Conservation (phyloP, 2,888 invertebrate species). For the Idaea dimidiata region DNA sequence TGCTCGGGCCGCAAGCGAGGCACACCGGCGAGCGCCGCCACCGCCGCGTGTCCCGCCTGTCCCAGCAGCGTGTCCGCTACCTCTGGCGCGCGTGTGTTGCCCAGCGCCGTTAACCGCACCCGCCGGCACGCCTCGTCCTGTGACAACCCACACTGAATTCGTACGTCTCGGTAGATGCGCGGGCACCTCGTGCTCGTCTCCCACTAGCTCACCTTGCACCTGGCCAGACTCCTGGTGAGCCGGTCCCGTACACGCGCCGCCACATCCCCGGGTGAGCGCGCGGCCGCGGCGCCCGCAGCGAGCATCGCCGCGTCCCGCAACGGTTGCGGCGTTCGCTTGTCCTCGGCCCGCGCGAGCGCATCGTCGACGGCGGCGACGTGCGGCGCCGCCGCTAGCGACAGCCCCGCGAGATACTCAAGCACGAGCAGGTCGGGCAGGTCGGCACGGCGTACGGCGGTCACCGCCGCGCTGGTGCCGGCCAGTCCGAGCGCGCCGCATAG, state of each 20-base stretch:
- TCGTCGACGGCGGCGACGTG: slow-evolving; percentile 12
- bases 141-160: too few species aligned
- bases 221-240: slow-evolving; percentile 31
- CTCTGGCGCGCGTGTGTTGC: slow-evolving; percentile 49
- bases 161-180: too few species aligned
- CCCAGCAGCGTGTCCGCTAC: slow-evolving; percentile 38
- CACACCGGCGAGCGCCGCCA: slow-evolving; percentile 33
- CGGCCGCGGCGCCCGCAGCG: slow-evolving; percentile 31
- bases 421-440: slow-evolving; percentile 35
- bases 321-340: slow-evolving; percentile 28
- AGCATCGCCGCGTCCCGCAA: slow-evolving; percentile 36
- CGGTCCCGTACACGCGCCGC: slow-evolving; percentile 20
- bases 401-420: slow-evolving; percentile 26
- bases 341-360: slow-evolving; percentile 36
- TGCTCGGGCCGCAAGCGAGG: slow-evolving; percentile 26
- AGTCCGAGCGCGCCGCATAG: slow-evolving; percentile 46
- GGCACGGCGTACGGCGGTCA: slow-evolving; percentile 36
- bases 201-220: neutral
- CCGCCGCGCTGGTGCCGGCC: slow-evolving; percentile 39
- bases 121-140: slow-evolving; percentile 41
- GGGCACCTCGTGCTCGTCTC: too few species aligned
- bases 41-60: slow-evolving; percentile 22
- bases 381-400: slow-evolving; percentile 29
- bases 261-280: slow-evolving; percentile 11
- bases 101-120: slow-evolving; percentile 46